A percentile compares a stretch with the other conserved stretches of the same genome.
These are phyloP conservation scores for Lepidotrigona ventralis DNA, from an alignment of 1,140 invertebrate species.

Conservation along the genomic window DNA sequence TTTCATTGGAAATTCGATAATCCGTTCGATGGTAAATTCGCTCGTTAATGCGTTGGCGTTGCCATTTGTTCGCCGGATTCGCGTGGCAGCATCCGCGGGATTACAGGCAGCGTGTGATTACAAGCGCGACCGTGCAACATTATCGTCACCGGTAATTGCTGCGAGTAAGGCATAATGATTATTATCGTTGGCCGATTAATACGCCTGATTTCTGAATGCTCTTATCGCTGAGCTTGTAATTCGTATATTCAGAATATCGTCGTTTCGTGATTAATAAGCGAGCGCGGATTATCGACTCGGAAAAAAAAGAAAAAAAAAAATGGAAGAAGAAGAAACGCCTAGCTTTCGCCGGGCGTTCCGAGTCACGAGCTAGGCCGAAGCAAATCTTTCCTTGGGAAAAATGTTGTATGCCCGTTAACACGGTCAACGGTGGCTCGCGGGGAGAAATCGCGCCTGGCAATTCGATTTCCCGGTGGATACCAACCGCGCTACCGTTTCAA, in stretches of 20 bases:
- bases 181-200: conserved; percentile 47
- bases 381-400: conserved; percentile 4
- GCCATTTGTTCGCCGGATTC: conserved; percentile 23
- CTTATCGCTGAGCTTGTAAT: conserved; percentile 27
- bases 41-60: conserved; percentile 33
- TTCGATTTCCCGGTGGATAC: neutral
- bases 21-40: conserved; percentile 27
- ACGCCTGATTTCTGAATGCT: conserved; percentile 24
- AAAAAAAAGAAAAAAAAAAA: neutral
- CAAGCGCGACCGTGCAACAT: conserved; percentile 10
- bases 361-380: conserved; percentile 18
- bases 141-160: conserved; percentile 59
- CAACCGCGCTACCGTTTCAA: neutral
- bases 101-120: conserved; percentile 47
- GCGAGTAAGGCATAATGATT: conserved; percentile 46
- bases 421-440: neutral
- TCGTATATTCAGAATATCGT: conserved; percentile 15
- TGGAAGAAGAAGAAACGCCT: neutral
- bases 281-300: conserved; percentile 39
- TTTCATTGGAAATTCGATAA: conserved; percentile 36
- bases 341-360: conserved; percentile 19
- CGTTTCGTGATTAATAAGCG: conserved; percentile 37
- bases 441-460: neutral
- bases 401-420: neutral
- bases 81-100: conserved; percentile 27